phyloP scores from a whole-genome alignment of 2,797 vertebrate genomes.

The Dallia pectoralis region DNA sequence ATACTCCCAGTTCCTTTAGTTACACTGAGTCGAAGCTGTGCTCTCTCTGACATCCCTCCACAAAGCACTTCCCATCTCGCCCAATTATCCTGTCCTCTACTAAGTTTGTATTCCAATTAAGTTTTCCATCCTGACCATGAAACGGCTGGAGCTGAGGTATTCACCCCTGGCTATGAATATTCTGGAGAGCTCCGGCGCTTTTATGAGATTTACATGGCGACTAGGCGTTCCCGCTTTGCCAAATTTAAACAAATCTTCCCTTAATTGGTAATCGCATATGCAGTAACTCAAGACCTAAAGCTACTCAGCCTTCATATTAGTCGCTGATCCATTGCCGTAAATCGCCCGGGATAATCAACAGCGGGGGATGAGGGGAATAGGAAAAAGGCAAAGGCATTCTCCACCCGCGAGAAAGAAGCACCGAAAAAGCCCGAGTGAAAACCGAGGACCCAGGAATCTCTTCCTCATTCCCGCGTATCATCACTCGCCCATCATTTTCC shows the following conservation, averaged over 20 bases:
- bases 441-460: slow-evolving; percentile 45
- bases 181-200: slow-evolving; percentile 67
- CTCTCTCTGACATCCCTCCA: slow-evolving; percentile 16
- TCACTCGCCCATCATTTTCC: slow-evolving; percentile 85
- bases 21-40: slow-evolving; percentile 5
- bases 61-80: slow-evolving; percentile 30
- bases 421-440: slow-evolving; percentile 14
- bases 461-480: slow-evolving; percentile 79
- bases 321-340: slow-evolving; percentile 79
- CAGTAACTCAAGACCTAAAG: slow-evolving; percentile 87
- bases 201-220: slow-evolving; percentile 69
- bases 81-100: slow-evolving; percentile 24
- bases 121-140: slow-evolving; percentile 44
- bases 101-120: slow-evolving; percentile 42
- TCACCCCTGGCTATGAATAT: slow-evolving; percentile 64
- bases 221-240: slow-evolving; percentile 76
- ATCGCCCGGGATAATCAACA: slow-evolving; percentile 80
- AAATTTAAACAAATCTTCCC: slow-evolving; percentile 90
- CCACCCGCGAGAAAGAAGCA: slow-evolving; percentile 15
- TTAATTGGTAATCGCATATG: slow-evolving; percentile 90
- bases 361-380: slow-evolving; percentile 37
- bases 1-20: slow-evolving; percentile 12
- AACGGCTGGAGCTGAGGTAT: slow-evolving; percentile 43
- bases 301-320: slow-evolving; percentile 82
- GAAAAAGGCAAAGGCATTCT: slow-evolving; percentile 21